A percentile compares a stretch with the other conserved stretches of the same genome.
Evolutionary conservation across 2,888 invertebrate species (phyloP).

Genomic region (Alloplasta piceator): DNA sequence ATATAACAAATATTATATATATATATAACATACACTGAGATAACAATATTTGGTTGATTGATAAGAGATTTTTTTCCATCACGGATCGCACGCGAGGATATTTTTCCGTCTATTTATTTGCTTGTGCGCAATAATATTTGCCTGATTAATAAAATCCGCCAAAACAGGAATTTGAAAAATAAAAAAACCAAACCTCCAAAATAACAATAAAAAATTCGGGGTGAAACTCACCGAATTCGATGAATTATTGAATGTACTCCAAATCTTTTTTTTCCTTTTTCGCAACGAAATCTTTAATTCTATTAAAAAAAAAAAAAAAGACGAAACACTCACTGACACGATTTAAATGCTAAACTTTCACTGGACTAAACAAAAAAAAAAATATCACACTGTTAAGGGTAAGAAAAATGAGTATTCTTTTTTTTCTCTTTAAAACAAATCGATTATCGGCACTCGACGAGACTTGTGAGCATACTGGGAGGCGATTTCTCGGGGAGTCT

Average conservation of each 20-base stretch:
- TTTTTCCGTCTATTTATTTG: neutral
- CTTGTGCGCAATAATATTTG: slow-evolving; percentile 1
- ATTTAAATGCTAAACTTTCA: neutral
- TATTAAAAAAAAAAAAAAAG: no score
- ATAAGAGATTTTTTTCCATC: neutral
- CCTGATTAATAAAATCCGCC: neutral
- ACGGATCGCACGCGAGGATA: neutral
- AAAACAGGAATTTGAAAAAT: neutral
- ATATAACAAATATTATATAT: no score
- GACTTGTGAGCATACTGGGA: slow-evolving; percentile 57
- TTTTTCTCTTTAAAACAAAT: slow-evolving; percentile 14
- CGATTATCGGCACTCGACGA: slow-evolving; percentile 43
- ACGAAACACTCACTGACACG: no score
- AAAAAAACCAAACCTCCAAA: no score
- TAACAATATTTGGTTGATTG: neutral
- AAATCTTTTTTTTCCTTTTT: neutral
- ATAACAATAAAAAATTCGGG: neutral
- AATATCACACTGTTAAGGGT: neutral
- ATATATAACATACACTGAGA: no score
- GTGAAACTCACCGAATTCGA: slow-evolving; percentile 34
- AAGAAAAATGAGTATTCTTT: neutral
- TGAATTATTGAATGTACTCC: slow-evolving; percentile 1
- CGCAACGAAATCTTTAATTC: no score
- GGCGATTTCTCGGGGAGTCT: slow-evolving; percentile 48
- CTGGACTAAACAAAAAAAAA: neutral